Percentiles rank a stretch among this genome's conserved stretches.
Conservation (phyloP, 2,797 vertebrate genomes). For the Malacoctenus gilli region DNA sequence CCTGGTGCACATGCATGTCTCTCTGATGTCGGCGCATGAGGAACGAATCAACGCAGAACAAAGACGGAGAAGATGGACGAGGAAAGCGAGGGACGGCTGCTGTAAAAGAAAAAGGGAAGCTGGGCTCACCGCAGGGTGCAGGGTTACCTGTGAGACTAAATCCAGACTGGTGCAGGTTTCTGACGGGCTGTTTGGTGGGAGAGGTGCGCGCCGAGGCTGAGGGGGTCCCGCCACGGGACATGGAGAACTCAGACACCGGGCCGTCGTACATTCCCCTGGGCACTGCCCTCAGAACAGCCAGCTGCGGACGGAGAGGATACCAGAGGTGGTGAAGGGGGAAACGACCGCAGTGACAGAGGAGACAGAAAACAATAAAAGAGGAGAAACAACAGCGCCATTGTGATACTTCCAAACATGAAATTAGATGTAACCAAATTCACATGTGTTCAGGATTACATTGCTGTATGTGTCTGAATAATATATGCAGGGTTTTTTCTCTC, state of each 20-base stretch:
- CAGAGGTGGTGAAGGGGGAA: background rate
- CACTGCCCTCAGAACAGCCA: slow-evolving; percentile 92
- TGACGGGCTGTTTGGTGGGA: slow-evolving; percentile 90
- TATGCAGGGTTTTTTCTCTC: slow-evolving; percentile 35
- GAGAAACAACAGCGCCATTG: slow-evolving; percentile 4
- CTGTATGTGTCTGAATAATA: slow-evolving; percentile 45
- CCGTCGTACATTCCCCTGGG: slow-evolving; percentile 96
- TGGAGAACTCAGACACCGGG: slow-evolving; percentile 93
- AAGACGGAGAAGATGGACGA: slow-evolving; percentile 6
- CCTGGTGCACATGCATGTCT: slow-evolving; percentile 12
- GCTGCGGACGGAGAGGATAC: slow-evolving; percentile 70
- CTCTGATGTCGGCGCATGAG: slow-evolving; percentile 7
- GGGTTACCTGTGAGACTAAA: slow-evolving; percentile 93
- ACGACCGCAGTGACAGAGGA: background rate
- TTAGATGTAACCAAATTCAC: slow-evolving; percentile 13
- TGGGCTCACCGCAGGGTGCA: slow-evolving; percentile 67
- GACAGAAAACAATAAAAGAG: background rate
- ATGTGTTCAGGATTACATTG: slow-evolving; percentile 44
- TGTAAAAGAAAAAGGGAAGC: slow-evolving; percentile 36
- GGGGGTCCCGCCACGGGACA: slow-evolving; percentile 92
- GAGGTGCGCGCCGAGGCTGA: slow-evolving; percentile 91
- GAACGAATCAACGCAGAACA: slow-evolving; percentile 20
- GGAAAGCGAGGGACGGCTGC: background rate
- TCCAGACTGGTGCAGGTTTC: slow-evolving; percentile 97
- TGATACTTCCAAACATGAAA: slow-evolving; percentile 2